Evolutionary conservation across 1,140 invertebrate species (phyloP).

Genomic region (Solenopsis fugax): DNA sequence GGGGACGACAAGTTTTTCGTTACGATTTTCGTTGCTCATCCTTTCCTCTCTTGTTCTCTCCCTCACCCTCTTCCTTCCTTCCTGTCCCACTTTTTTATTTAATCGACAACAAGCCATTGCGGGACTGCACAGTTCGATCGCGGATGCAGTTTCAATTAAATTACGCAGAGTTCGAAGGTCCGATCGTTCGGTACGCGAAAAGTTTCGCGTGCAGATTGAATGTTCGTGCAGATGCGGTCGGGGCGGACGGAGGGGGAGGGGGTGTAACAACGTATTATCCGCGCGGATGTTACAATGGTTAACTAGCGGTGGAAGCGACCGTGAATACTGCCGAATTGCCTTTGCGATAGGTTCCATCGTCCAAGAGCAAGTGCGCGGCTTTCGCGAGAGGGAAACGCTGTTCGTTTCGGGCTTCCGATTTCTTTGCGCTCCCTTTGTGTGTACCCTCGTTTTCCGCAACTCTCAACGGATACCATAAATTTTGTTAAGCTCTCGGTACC

Average conservation of each 20-base stretch:
- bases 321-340: conserved; percentile 68
- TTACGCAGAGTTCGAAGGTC: conserved; percentile 62
- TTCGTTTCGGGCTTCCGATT: conserved; percentile 58
- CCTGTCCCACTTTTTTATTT: conserved; percentile 26
- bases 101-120: conserved; percentile 62
- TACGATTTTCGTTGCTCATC: conserved; percentile 42
- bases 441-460: conserved; percentile 24
- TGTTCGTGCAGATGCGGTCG: conserved; percentile 41
- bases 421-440: conserved; percentile 40
- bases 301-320: conserved; percentile 68
- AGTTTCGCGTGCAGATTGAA: conserved; percentile 65
- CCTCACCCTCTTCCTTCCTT: no score
- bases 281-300: conserved; percentile 65
- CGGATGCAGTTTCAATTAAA: conserved; percentile 70
- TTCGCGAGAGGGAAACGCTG: conserved; percentile 50
- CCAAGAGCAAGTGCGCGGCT: neutral
- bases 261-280: conserved; percentile 57
- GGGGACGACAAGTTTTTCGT: conserved; percentile 10
- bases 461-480: conserved; percentile 53
- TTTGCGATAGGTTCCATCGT: conserved; percentile 56
- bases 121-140: conserved; percentile 55
- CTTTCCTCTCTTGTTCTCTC: neutral
- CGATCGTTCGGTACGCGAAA: conserved; percentile 55
- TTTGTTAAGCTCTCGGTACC: conserved; percentile 37
- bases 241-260: neutral